Evolutionary conservation across 1,140 invertebrate species (phyloP).

Genomic region (Drosophila sproati): DNA sequence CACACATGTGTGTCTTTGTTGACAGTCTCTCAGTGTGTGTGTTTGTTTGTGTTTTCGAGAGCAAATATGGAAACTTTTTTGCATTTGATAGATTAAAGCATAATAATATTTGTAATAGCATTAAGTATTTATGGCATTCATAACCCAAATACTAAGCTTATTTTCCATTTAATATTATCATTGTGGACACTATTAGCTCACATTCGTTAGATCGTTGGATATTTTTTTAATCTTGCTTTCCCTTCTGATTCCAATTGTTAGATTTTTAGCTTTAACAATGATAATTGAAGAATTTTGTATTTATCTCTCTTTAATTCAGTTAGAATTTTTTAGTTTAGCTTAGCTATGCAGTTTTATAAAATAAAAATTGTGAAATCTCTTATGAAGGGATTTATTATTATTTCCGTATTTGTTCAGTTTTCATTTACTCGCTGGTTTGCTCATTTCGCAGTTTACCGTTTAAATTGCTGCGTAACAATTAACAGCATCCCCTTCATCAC

Average conservation of each 20-base stretch:
- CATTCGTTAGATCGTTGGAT: too few relatives aligned
- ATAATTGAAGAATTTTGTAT: too few relatives aligned
- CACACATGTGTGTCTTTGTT: neutral
- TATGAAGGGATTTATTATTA: neutral
- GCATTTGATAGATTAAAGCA: neutral
- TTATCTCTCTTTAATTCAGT: too few relatives aligned
- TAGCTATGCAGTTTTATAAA: too few relatives aligned
- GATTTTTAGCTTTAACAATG: too few relatives aligned
- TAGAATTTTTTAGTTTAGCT: too few relatives aligned
- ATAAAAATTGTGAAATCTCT: too few relatives aligned
- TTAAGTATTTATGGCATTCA: constrained; percentile 3
- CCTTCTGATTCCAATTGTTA: too few relatives aligned
- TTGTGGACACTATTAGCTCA: neutral
- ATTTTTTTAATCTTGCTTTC: too few relatives aligned
- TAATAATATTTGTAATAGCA: neutral
- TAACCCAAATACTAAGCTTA: neutral
- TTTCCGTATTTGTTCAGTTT: neutral
- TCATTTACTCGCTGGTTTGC: neutral
- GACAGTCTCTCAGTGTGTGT: neutral
- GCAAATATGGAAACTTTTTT: constrained; percentile 4
- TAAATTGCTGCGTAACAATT: constrained; percentile 8
- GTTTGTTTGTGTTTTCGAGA: neutral
- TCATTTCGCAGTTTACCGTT: neutral
- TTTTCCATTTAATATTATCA: neutral
- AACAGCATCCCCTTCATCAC: neutral